Evolutionary conservation across 92 coral and sea anemone species (phyloP).

Genomic region (Palythoa grandis): DNA sequence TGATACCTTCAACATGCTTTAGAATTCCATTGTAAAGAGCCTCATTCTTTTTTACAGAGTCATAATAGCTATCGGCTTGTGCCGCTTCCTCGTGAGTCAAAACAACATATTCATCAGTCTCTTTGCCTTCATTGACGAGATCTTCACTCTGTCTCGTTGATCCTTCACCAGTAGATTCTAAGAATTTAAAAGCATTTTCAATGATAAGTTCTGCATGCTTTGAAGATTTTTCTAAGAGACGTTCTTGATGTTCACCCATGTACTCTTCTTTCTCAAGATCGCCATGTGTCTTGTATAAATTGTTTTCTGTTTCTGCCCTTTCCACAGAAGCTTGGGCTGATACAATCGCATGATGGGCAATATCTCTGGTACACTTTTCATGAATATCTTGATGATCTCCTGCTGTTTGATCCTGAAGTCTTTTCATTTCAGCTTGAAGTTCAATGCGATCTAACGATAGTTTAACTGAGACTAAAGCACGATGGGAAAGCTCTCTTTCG

Average conservation of each 20-base stretch:
- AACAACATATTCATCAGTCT: slow-evolving; percentile 48
- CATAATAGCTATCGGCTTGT: slow-evolving; percentile 40
- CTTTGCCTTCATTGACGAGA: slow-evolving; percentile 19
- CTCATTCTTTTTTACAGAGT: slow-evolving; percentile 5
- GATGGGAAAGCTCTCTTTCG: slow-evolving; percentile 56
- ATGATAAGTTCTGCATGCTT: slow-evolving; percentile 59
- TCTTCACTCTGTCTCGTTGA: not conserved
- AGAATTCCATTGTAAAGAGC: not conserved
- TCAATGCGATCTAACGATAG: slow-evolving; percentile 60
- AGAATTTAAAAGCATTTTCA: slow-evolving; percentile 53
- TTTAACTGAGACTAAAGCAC: slow-evolving; percentile 68
- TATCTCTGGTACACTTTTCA: slow-evolving; percentile 41
- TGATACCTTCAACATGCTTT: slow-evolving; percentile 56
- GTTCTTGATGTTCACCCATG: slow-evolving; percentile 16
- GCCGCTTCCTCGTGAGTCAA: slow-evolving; percentile 60
- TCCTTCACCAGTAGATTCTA: slow-evolving; percentile 7
- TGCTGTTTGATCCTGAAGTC: slow-evolving; percentile 44
- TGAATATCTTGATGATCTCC: slow-evolving; percentile 36
- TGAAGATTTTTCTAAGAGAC: slow-evolving; percentile 3
- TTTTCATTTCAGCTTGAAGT: slow-evolving; percentile 45
- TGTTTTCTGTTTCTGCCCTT: not conserved
- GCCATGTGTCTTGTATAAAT: not conserved
- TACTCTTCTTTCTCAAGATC: slow-evolving; percentile 25
- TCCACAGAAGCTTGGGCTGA: slow-evolving; percentile 54
- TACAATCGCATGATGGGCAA: slow-evolving; percentile 41